Base-by-base conservation (phyloP, 2,888 invertebrate genomes). In the Drosophila nr. fundita region DNA sequence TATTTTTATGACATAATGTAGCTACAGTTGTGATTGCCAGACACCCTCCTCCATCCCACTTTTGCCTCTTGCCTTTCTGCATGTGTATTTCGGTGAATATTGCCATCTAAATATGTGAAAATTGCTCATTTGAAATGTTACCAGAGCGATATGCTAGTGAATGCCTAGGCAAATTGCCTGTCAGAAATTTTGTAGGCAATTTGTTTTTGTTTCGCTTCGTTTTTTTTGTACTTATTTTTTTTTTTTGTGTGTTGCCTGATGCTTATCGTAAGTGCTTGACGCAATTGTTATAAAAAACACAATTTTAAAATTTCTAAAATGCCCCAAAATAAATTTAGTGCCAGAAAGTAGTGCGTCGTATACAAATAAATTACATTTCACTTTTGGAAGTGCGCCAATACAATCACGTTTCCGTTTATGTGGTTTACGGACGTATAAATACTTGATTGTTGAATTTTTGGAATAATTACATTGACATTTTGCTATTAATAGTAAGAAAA, bases 41-140 rank as follows among this genome's bases (percentile, higher is more conserved):
- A 21, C 29, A 6, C 68, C 61, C 60, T n/a, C 21, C 52, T n/a
- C 30, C 21, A 6, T 11, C 21, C 21, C 42, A 42, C 42, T 30
- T 13, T 40, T 15, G n/a, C 11, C 36, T 10, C 6, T 54, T 27
- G 18, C 18, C 57, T 24, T 68, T 55, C 18, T 29, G 38, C 38
- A 55, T 55, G 62, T 52, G 53, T 54, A 49, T 62, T 61, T 59
- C 68, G 76, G 63, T 68, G 74, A 83, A 75, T 76, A 83, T 73
- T 83, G 73, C 79, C 85, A 81, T 85, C 83, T 83, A 87, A 85
- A 83, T 84, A 85, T 85, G 87, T 87, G 87, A 86, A 87, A 87
- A 87, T 87, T 87, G 87, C 87, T 87, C 86, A 86, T 87, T 87
- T 87, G 70, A 87, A 81, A 86, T 84, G 84, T 74, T 77, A 42